These are phyloP conservation scores for Helicolenus hilgendorfi DNA, from an alignment of 2,797 vertebrate species.

Conservation along the genomic window DNA sequence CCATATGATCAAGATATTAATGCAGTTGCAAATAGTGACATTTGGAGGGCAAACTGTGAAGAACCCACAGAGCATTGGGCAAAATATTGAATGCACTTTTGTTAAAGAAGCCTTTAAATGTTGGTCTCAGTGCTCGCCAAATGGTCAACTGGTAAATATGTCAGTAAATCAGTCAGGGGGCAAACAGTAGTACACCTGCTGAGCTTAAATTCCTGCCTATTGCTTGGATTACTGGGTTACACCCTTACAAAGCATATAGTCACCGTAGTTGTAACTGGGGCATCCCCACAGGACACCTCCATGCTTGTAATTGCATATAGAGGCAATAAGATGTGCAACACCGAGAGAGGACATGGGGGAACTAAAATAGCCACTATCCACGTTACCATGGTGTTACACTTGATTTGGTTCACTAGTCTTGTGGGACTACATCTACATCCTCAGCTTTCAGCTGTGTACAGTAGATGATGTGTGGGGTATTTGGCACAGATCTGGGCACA, in stretches of 20 bases:
- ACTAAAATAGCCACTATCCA: conserved; percentile 59
- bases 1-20: not conserved
- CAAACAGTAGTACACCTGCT: conserved; percentile 27
- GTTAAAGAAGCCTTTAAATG: conserved; percentile 26
- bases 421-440: conserved; percentile 25
- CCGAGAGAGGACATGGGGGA: conserved; percentile 21
- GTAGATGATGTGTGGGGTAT: conserved; percentile 29
- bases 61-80: not conserved
- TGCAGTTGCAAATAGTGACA: not conserved
- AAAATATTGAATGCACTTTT: conserved; percentile 17
- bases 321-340: conserved; percentile 62
- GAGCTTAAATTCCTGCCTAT: conserved; percentile 8
- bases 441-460: conserved; percentile 9
- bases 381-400: not conserved
- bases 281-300: conserved; percentile 73
- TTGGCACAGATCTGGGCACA: conserved; percentile 48
- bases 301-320: conserved; percentile 59
- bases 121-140: conserved; percentile 16
- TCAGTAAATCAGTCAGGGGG: conserved; percentile 1
- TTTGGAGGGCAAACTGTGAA: not conserved
- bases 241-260: conserved; percentile 18
- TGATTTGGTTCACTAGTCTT: conserved; percentile 12
- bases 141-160: conserved; percentile 33
- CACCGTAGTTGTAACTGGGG: conserved; percentile 69
- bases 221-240: conserved; percentile 31